Percentiles rank a stretch among this genome's conserved stretches.
These are phyloP conservation scores for Syngnathus scovelli DNA, from an alignment of 2,113 vertebrate species.

Conservation along the genomic window DNA sequence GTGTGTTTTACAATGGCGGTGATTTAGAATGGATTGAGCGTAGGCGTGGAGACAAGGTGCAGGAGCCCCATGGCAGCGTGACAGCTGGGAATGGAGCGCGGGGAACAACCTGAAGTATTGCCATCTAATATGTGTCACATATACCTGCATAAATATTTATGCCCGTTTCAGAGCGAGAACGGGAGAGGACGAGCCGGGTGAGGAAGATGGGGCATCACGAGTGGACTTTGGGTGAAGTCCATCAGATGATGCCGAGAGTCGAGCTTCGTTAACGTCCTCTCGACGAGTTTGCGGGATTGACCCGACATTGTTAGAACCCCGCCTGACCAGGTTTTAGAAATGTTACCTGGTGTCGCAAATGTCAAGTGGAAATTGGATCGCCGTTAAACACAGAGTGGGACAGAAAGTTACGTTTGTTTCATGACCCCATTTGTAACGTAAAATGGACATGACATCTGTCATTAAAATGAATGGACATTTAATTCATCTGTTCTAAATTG, in stretches of 20 bases:
- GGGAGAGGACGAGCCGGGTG: constrained; percentile 24
- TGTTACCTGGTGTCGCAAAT: neutral
- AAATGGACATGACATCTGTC: too few relatives aligned
- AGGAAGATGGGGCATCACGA: constrained; percentile 33
- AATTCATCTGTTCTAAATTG: too few relatives aligned
- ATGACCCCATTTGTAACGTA: too few relatives aligned
- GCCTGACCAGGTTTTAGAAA: neutral
- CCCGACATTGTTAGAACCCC: neutral
- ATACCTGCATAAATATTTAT: constrained; percentile 76
- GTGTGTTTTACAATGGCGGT: constrained; percentile 66
- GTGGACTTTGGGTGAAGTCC: constrained; percentile 53
- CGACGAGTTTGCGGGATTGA: neutral
- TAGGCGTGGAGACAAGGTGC: constrained; percentile 72
- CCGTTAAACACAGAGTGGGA: neutral
- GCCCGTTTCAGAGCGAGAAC: constrained; percentile 50
- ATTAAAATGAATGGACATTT: too few relatives aligned
- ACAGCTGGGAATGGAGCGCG: constrained; percentile 73
- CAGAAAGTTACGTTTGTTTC: too few relatives aligned
- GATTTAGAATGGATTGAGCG: constrained; percentile 74
- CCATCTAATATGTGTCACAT: constrained; percentile 74
- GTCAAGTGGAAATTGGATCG: neutral
- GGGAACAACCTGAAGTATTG: constrained; percentile 72
- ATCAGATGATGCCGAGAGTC: constrained; percentile 53
- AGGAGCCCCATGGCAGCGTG: constrained; percentile 67
- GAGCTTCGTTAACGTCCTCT: constrained; percentile 8